Evolutionary conservation across 2,113 vertebrate species (phyloP).

Genomic region (Pseudopipra pipra): DNA sequence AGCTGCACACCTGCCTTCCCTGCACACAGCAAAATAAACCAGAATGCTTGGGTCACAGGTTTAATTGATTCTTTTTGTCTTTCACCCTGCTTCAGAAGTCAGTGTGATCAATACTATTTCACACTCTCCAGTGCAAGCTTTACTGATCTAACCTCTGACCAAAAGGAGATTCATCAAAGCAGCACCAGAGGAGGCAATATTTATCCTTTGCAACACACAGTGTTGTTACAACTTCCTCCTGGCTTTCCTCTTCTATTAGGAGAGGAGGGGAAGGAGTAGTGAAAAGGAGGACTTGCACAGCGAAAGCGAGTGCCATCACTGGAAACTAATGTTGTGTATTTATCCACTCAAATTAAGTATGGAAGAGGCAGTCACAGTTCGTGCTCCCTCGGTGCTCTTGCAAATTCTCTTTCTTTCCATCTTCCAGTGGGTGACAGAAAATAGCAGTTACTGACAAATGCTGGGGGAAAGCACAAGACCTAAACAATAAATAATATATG

Average conservation of each 20-base stretch:
- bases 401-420: constrained; percentile 63
- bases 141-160: constrained; percentile 8
- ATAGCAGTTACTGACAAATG: constrained; percentile 57
- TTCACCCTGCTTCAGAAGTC: constrained; percentile 67
- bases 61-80: constrained; percentile 74
- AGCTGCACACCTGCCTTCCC: constrained; percentile 25
- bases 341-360: constrained; percentile 38
- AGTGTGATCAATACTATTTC: constrained; percentile 74
- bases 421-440: constrained; percentile 63
- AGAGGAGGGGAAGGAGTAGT: neutral
- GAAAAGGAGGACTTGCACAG: neutral
- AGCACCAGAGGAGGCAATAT: neutral
- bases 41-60: constrained; percentile 44
- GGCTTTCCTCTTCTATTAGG: neutral
- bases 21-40: constrained; percentile 41
- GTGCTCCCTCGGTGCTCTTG: neutral
- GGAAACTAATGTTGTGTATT: constrained; percentile 40
- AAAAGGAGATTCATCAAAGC: constrained; percentile 57
- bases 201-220: neutral
- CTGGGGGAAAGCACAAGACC: constrained; percentile 43
- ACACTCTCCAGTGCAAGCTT: constrained; percentile 19
- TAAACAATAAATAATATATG: constrained; percentile 66
- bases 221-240: constrained; percentile 3
- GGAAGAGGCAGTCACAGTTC: constrained; percentile 41
- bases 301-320: neutral